These are phyloP conservation scores for Danaus plexippus DNA, from an alignment of 1,140 invertebrate species.

Conservation along the genomic window DNA sequence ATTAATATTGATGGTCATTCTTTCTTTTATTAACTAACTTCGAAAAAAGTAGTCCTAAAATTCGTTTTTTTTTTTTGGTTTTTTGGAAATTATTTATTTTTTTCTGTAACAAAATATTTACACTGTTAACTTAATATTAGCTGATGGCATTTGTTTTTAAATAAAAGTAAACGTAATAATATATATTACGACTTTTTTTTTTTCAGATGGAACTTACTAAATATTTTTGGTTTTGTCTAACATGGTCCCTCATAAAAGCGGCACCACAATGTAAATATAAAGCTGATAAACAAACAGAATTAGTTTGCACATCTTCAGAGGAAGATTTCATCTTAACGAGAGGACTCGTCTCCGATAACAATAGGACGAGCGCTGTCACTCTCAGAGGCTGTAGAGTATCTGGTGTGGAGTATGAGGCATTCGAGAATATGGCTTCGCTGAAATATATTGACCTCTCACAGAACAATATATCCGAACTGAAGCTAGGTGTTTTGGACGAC, in stretches of 20 bases:
- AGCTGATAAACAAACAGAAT: constrained; percentile 9
- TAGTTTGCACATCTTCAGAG: constrained; percentile 19
- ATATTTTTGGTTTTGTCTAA: constrained; percentile 2
- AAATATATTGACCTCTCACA: constrained; percentile 42
- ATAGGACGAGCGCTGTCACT: constrained; percentile 27
- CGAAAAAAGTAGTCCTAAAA: too few species aligned
- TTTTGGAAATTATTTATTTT: too few species aligned
- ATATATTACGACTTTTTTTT: not conserved
- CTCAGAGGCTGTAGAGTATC: constrained; percentile 40
- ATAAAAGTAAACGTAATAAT: too few species aligned
- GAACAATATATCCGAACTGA: constrained; percentile 39
- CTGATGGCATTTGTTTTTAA: too few species aligned
- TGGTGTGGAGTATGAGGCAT: constrained; percentile 36
- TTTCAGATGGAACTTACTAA: constrained; percentile 18
- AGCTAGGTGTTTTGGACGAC: constrained; percentile 39
- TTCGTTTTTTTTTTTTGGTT: too few species aligned
- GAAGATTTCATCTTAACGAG: constrained; percentile 27
- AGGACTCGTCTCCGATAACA: constrained; percentile 42
- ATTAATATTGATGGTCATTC: too few species aligned
- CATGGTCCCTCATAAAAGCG: constrained; percentile 2
- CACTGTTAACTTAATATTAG: too few species aligned
- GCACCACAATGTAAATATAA: constrained; percentile 12
- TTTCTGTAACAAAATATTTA: too few species aligned
- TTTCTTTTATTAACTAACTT: too few species aligned
- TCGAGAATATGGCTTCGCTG: constrained; percentile 32